These are phyloP conservation scores for Drosophila demipolita DNA, from an alignment of 2,888 invertebrate species.

Conservation along the genomic window DNA sequence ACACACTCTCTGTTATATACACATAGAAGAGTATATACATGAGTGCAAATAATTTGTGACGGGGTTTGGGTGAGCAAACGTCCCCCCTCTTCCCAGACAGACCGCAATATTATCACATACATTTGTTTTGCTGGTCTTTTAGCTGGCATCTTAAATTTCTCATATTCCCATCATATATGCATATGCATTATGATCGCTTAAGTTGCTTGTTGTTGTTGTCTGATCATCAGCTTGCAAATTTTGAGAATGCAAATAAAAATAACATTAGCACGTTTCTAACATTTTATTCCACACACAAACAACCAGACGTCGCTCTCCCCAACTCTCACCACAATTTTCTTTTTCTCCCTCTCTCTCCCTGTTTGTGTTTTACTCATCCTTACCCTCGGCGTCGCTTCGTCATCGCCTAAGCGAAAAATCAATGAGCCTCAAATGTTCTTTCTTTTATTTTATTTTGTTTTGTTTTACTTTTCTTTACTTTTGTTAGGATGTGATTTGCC, in stretches of 20 bases:
- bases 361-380: slow-evolving; percentile 35
- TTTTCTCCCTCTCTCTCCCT: slow-evolving; percentile 13
- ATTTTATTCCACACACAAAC: background rate
- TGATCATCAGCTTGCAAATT: slow-evolving; percentile 5
- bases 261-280: slow-evolving; percentile 15
- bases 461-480: slow-evolving; percentile 7
- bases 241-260: slow-evolving; percentile 1
- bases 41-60: slow-evolving; percentile 61
- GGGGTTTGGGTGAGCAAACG: slow-evolving; percentile 29
- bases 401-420: slow-evolving; percentile 45
- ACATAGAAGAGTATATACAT: slow-evolving; percentile 58
- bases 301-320: slow-evolving; percentile 14
- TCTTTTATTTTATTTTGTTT: slow-evolving; percentile 34
- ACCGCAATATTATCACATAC: slow-evolving; percentile 55
- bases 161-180: slow-evolving; percentile 2
- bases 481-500: slow-evolving; percentile 20
- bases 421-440: slow-evolving; percentile 49
- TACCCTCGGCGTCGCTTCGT: slow-evolving; percentile 17
- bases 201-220: background rate
- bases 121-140: slow-evolving; percentile 28
- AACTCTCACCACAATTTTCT: background rate
- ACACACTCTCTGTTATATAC: slow-evolving; percentile 45
- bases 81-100: slow-evolving; percentile 21
- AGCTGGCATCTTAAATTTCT: slow-evolving; percentile 4
- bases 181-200: slow-evolving; percentile 40